Evolutionary conservation across 2,888 invertebrate species (phyloP).

Genomic region (Campoplex capitator): DNA sequence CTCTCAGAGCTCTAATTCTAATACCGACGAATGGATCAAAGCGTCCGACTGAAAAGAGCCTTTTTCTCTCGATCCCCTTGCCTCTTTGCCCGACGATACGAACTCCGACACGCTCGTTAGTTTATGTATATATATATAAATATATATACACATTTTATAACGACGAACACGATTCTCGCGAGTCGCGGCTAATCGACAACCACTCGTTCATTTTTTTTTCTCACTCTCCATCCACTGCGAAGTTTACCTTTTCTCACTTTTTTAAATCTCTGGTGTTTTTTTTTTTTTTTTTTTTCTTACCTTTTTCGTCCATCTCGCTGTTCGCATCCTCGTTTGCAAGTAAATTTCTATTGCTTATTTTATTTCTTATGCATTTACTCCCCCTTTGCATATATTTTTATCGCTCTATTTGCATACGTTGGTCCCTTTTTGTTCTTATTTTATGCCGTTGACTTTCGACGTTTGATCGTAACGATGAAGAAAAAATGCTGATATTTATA

Average conservation of each 20-base stretch:
- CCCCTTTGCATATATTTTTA: not conserved
- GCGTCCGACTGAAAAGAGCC: slow-evolving; percentile 49
- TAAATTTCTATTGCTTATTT: not conserved
- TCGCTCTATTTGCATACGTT: too few species aligned
- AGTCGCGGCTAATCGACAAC: slow-evolving; percentile 50
- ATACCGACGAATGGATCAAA: slow-evolving; percentile 73
- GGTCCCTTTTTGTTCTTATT: not conserved
- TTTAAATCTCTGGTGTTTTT: not conserved
- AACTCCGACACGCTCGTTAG: slow-evolving; percentile 75
- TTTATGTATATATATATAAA: slow-evolving; percentile 37
- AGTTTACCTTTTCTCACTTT: not conserved
- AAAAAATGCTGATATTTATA: slow-evolving; percentile 33
- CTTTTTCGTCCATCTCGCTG: not conserved
- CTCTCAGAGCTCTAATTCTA: slow-evolving; percentile 72
- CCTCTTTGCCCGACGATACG: not conserved
- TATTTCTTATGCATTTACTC: not conserved
- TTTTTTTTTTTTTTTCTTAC: not conserved
- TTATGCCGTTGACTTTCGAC: not conserved
- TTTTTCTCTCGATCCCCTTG: not conserved
- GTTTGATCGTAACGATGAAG: not conserved
- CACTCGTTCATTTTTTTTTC: slow-evolving; percentile 18
- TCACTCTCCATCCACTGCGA: slow-evolving; percentile 14
- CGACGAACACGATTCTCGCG: slow-evolving; percentile 63
- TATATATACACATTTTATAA: slow-evolving; percentile 47
- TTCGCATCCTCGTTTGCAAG: not conserved